Conservation (phyloP, 1,140 invertebrate species). For the Nilaparvata lugens region DNA sequence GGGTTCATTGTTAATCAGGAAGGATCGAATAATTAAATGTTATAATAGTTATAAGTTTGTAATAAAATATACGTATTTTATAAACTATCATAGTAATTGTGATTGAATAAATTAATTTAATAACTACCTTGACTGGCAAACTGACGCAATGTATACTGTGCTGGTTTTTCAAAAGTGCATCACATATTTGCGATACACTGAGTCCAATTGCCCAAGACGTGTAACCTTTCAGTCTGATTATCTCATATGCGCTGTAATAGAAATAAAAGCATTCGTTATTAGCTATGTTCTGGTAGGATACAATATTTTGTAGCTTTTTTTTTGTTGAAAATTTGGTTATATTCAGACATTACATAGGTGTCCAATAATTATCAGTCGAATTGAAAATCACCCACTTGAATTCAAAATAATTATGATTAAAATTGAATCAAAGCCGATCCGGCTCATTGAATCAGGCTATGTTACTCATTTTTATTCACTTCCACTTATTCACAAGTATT, state of each 20-base stretch:
- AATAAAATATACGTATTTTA: neutral
- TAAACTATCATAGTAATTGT: conserved; percentile 6
- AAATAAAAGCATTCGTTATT: conserved; percentile 3
- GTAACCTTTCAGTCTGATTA: conserved; percentile 84
- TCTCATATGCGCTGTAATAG: conserved; percentile 64
- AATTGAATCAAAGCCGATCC: too few species aligned
- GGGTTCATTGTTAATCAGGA: too few species aligned
- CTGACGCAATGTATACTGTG: conserved; percentile 73
- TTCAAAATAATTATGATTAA: too few species aligned
- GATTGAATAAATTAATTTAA: conserved; percentile 3
- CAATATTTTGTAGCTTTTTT: too few species aligned
- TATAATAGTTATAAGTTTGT: neutral
- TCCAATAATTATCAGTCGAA: too few species aligned
- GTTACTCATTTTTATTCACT: too few species aligned
- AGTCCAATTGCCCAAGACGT: conserved; percentile 86
- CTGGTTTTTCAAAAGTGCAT: conserved; percentile 65
- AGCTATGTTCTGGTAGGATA: too few species aligned
- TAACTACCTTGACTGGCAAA: conserved; percentile 64
- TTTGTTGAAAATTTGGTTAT: too few species aligned
- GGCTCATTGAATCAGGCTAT: too few species aligned
- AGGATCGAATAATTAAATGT: neutral
- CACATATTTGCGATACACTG: conserved; percentile 62
- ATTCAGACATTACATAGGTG: too few species aligned
- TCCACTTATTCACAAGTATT: too few species aligned
- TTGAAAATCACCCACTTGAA: too few species aligned